Conservation (phyloP, 1,140 invertebrate genomes). For the Campoletis sonorensis region DNA sequence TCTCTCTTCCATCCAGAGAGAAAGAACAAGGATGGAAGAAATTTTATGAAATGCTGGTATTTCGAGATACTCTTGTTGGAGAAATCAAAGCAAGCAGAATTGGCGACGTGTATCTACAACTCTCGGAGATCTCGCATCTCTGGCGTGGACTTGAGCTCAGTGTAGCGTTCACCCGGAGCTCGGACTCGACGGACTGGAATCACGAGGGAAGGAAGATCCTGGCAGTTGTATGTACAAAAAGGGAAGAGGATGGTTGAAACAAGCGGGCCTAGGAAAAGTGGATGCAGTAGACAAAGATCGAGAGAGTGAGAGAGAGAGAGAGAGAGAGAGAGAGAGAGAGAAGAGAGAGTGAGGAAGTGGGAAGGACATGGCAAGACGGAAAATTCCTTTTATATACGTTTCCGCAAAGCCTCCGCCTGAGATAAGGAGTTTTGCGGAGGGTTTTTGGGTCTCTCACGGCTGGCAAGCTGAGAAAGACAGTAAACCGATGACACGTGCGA, state of each 20-base stretch:
- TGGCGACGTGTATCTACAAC: neutral
- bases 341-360: neutral
- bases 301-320: neutral
- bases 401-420: conserved; percentile 16
- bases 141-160: neutral
- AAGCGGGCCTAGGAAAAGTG: conserved; percentile 3
- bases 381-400: conserved; percentile 25
- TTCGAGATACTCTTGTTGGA: neutral
- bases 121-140: neutral
- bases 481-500: conserved; percentile 24
- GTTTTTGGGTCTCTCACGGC: conserved; percentile 6
- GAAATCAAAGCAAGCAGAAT: conserved; percentile 8
- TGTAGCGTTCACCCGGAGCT: conserved; percentile 11
- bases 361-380: neutral
- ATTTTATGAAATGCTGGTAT: conserved; percentile 1
- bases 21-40: neutral
- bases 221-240: conserved; percentile 13
- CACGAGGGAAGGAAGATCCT: conserved; percentile 9
- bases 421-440: conserved; percentile 21
- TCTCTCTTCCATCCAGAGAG: too few relatives aligned
- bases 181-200: conserved; percentile 20
- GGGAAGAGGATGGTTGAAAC: conserved; percentile 1
- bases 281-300: neutral
- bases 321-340: neutral
- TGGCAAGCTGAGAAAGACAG: conserved; percentile 26